Evolutionary conservation across 30 jellyfish, hydroid and myxozoan species (phyloP), one percentile per base, ranked within the genome.

Genomic region (Haliclystus octoradiatus): DNA sequence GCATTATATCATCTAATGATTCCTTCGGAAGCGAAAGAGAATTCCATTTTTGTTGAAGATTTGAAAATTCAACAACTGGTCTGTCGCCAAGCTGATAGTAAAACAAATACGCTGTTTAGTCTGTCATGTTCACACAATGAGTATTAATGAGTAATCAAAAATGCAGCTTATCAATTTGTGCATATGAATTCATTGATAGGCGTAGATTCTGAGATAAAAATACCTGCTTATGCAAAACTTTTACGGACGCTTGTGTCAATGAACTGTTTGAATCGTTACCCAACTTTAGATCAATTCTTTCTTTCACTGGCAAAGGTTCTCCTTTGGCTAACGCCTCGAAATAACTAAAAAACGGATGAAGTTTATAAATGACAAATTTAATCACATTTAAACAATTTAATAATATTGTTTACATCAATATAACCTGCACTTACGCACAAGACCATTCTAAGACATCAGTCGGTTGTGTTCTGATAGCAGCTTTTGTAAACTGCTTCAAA

Each of bases 391-490:
- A 40, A 40, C 19, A 19, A 40, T 40, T 9, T 40, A 5, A 19
- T 19, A 40, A 5, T 40, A 19, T 40, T 40, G 57, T 40, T 40
- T 5, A 5, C 57, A 40, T n/a, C n/a, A n/a, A n/a, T n/a, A n/a
- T n/a, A n/a, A n/a, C n/a, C 28, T 0, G 28, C 31, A 75, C 88
- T 65, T 77, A 77, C 91, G 91, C 76, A 1, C 65, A 75, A 30
- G 91, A 40, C 91, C 91, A 77, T 77, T 79, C 93, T 73, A 78
- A 74, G 31, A 86, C 77, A 80, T 86, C 96, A 46, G 72, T 51
- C 31, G 96, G 96, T 61, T 86, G 96, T 24, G 96, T 86, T 14
- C 96, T 73, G 28, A 86, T 86, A 15, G 96, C 96, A 5, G 96
- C 96, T 69, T 86, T 86, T 25, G 96, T 86, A 66, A 86, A 86